These are phyloP conservation scores for Loriculus beryllinus DNA, from an alignment of 2,797 vertebrate genomes.

Conservation along the genomic window DNA sequence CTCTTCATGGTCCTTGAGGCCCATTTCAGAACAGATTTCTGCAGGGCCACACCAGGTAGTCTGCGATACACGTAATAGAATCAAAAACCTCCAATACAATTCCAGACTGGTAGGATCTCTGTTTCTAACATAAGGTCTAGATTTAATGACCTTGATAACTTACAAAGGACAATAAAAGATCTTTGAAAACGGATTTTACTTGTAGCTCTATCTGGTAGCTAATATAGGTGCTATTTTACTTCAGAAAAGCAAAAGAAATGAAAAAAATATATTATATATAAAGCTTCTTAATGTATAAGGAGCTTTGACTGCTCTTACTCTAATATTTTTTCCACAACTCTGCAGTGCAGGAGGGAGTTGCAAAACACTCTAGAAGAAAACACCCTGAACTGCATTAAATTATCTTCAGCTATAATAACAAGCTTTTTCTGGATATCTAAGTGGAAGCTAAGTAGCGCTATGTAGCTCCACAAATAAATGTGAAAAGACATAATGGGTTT, in stretches of 20 bases:
- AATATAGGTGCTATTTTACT: neutral
- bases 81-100: slow-evolving; percentile 47
- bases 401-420: neutral
- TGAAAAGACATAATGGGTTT: neutral
- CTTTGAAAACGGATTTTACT: slow-evolving; percentile 16
- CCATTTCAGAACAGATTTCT: slow-evolving; percentile 68
- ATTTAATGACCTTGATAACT: slow-evolving; percentile 15
- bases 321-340: neutral
- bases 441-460: neutral
- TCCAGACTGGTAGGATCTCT: slow-evolving; percentile 58
- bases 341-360: neutral
- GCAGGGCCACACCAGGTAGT: slow-evolving; percentile 53
- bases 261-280: neutral
- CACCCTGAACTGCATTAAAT: neutral
- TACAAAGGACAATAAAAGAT: neutral
- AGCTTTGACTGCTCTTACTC: neutral
- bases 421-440: neutral
- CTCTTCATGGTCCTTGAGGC: slow-evolving; percentile 53
- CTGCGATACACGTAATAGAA: slow-evolving; percentile 72
- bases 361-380: neutral
- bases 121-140: slow-evolving; percentile 15
- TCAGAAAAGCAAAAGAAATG: neutral
- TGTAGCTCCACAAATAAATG: neutral
- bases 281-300: neutral
- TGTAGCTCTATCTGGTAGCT: neutral